Percentiles rank a stretch among this genome's conserved stretches.
These are phyloP conservation scores for Sorex araneus DNA, from an alignment of 2,113 vertebrate genomes.

Conservation along the genomic window DNA sequence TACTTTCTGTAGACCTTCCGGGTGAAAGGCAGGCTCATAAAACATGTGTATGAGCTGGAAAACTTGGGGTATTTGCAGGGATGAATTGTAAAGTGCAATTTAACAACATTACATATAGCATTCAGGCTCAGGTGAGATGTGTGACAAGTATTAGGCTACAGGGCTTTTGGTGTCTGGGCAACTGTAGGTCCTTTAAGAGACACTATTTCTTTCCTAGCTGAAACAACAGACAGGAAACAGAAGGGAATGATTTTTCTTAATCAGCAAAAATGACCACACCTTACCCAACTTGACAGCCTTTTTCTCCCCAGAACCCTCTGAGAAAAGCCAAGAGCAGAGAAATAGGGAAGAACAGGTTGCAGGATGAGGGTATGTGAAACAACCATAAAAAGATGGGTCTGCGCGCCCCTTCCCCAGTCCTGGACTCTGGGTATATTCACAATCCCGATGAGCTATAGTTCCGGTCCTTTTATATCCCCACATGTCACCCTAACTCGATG, in stretches of 20 bases:
- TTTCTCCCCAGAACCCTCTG: not conserved
- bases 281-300: not conserved
- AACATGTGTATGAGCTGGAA: slow-evolving; percentile 64
- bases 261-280: not conserved
- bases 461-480: not conserved
- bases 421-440: not conserved
- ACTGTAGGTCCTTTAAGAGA: slow-evolving; percentile 32
- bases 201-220: slow-evolving; percentile 3
- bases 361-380: rapidly evolving
- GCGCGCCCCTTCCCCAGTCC: rapidly evolving
- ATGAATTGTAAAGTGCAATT: slow-evolving; percentile 50
- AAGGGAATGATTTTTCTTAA: not conserved
- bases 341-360: not conserved
- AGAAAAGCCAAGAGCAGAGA: not conserved
- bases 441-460: no score
- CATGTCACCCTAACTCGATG: rapidly evolving
- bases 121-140: not conserved
- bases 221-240: not conserved
- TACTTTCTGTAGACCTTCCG: slow-evolving; percentile 78
- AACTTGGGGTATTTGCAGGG: slow-evolving; percentile 63
- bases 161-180: not conserved
- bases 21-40: slow-evolving; percentile 73
- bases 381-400: not conserved
- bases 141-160: no score
- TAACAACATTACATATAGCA: slow-evolving; percentile 43